Percentiles rank a stretch among this genome's conserved stretches.
Evolutionary conservation across 2,113 vertebrate genomes (phyloP).

Genomic region (Cyanistes caeruleus): DNA sequence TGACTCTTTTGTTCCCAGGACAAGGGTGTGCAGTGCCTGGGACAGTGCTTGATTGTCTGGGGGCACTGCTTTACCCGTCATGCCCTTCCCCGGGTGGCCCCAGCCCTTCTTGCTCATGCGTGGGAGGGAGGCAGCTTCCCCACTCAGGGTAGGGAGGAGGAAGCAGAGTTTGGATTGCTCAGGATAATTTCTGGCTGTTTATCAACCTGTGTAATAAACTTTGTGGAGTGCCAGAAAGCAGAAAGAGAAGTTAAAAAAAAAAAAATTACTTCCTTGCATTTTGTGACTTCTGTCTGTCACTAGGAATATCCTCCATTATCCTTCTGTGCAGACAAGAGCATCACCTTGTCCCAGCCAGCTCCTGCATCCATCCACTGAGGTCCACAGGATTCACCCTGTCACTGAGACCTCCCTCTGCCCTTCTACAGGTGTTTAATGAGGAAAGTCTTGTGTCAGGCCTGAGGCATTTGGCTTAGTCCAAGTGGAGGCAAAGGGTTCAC

Average conservation of each 20-base stretch:
- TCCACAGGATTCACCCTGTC: not conserved
- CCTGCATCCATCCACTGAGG: not conserved
- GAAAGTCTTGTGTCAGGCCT: not conserved
- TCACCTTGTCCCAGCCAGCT: not conserved
- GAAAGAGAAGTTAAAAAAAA: not conserved
- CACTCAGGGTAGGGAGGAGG: constrained; percentile 21
- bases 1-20: constrained; percentile 69
- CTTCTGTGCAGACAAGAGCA: not conserved
- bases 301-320: not conserved
- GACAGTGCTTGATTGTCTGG: constrained; percentile 78
- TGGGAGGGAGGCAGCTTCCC: constrained; percentile 64
- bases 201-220: not conserved
- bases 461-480: not conserved
- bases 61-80: constrained; percentile 61
- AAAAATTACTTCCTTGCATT: not conserved
- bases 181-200: constrained; percentile 10
- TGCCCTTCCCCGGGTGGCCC: constrained; percentile 50
- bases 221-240: not conserved
- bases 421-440: not conserved
- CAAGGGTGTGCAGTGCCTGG: constrained; percentile 60
- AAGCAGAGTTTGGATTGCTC: not conserved
- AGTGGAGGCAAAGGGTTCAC: not conserved
- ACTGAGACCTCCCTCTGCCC: not conserved
- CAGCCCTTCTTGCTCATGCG: constrained; percentile 55
- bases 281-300: not conserved